phyloP scores from a whole-genome alignment of 2,113 vertebrate genomes.

The Phodopus roborovskii region DNA sequence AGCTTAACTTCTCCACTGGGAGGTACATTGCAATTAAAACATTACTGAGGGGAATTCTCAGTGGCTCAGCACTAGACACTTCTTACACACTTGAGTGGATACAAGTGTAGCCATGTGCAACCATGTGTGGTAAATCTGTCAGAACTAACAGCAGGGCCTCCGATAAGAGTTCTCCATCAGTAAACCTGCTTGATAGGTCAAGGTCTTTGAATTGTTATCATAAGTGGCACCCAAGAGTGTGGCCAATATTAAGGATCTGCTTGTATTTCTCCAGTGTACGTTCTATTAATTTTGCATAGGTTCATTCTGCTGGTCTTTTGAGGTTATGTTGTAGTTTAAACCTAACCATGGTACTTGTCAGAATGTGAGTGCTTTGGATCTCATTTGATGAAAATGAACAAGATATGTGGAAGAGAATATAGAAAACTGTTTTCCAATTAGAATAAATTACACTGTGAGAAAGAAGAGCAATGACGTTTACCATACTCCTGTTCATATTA shows the following conservation, averaged over 20 bases:
- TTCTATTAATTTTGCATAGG: constrained; percentile 48
- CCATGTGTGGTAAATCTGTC: constrained; percentile 86
- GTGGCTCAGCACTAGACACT: constrained; percentile 75
- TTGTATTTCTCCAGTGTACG: constrained; percentile 31
- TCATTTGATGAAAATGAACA: not conserved
- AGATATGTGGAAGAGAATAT: not conserved
- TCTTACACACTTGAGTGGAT: constrained; percentile 72
- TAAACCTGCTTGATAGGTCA: constrained; percentile 83
- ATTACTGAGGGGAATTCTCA: constrained; percentile 76
- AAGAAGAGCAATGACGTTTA: constrained; percentile 26
- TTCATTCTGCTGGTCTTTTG: constrained; percentile 72
- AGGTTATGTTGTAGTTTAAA: constrained; percentile 47
- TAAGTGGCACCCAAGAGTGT: constrained; percentile 78
- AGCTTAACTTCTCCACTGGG: constrained; percentile 70
- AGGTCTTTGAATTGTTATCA: constrained; percentile 83
- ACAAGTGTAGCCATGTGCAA: constrained; percentile 83
- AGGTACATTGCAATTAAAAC: constrained; percentile 84
- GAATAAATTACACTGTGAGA: not conserved
- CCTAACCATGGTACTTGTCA: constrained; percentile 43
- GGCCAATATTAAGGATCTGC: constrained; percentile 77
- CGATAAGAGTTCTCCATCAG: constrained; percentile 83
- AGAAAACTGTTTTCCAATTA: not conserved
- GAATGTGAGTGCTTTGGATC: not conserved
- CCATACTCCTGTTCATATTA: not conserved
- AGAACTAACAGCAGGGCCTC: constrained; percentile 84